Percentiles rank a stretch among this genome's conserved stretches.
These are phyloP conservation scores for Muscicapa comitata DNA, from an alignment of 2,797 vertebrate species.

Conservation along the genomic window DNA sequence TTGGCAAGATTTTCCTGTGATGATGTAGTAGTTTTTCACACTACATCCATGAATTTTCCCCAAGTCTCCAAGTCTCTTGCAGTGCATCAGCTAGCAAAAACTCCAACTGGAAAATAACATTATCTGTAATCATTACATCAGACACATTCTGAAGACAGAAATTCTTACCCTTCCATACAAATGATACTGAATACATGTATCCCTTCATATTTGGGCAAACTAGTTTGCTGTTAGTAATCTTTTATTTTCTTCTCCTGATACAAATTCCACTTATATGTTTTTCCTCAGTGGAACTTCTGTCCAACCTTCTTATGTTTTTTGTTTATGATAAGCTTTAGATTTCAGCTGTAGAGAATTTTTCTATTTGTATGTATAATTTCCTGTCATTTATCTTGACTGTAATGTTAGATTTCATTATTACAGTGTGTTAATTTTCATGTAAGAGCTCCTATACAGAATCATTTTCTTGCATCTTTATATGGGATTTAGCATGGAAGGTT, in stretches of 20 bases:
- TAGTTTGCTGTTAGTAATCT: background rate
- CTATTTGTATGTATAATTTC: background rate
- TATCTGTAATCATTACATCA: background rate
- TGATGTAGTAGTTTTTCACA: background rate
- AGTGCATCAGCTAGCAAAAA: background rate
- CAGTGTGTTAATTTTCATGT: background rate
- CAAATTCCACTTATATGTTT: background rate
- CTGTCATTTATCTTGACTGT: background rate
- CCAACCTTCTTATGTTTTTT: background rate
- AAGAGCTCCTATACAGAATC: background rate
- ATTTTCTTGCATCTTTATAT: background rate
- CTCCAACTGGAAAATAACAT: background rate
- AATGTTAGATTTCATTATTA: slow-evolving; percentile 6
- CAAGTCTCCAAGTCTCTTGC: background rate
- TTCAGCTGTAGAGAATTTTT: background rate
- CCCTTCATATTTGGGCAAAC: background rate
- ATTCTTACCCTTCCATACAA: background rate
- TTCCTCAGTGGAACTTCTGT: background rate
- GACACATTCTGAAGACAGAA: background rate
- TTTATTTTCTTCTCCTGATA: background rate
- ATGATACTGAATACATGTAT: background rate
- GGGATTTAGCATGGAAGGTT: background rate
- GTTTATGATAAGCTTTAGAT: background rate
- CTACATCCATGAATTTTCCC: background rate
- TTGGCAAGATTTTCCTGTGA: background rate